Base-by-base conservation (phyloP, 1,140 invertebrate species). In the Camponotus pennsylvanicus region DNA sequence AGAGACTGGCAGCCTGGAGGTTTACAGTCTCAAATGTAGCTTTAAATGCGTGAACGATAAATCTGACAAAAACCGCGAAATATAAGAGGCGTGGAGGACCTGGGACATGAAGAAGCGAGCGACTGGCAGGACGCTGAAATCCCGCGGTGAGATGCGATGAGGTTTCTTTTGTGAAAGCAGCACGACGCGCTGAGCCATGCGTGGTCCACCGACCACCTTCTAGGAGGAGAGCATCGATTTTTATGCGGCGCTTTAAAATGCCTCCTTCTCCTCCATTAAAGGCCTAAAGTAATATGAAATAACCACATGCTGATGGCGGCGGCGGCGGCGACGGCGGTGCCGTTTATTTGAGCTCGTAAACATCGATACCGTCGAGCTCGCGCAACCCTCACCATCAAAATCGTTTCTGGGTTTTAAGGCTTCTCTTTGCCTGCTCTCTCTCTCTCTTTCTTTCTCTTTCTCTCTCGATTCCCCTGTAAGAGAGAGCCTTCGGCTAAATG, bases 301-400 rank as follows among this genome's bases (percentile, higher is more conserved):
- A 93, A 93, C 90, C 92, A 89, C 92, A 92, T 87, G 86, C 89
- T 82, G 86, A 82, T 71, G 86, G 70, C 75, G 49, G 45, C 42
- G 42, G 13, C 9, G 42, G 71, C 52, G 61, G 52, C 69, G 76
- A 61, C 82, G 82, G 69, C 92, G 91, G 86, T 91, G 91, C 90
- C 93, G 86, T 93, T 94, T 92, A 93, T 93, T 93, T 90, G 92
- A 92, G 91, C 93, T 94, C 93, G 92, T 95, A 95, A 95, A 94
- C 93, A 94, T 93, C 93, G 93, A 93, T 93, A 91, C 90, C 83
- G 82, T 78, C 82, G 45, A 66, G 55, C 34, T 55, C 71, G 57
- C 82, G 61, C 88, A 63, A 40, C 71, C 70, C 61, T 77, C 67
- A 71, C 55, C 63, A 18, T 66, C 45, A 5, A 73, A 70, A 71